Percentiles rank a stretch among this genome's conserved stretches.
Conservation (phyloP, 2,888 invertebrate genomes). For the Altica lythri region DNA sequence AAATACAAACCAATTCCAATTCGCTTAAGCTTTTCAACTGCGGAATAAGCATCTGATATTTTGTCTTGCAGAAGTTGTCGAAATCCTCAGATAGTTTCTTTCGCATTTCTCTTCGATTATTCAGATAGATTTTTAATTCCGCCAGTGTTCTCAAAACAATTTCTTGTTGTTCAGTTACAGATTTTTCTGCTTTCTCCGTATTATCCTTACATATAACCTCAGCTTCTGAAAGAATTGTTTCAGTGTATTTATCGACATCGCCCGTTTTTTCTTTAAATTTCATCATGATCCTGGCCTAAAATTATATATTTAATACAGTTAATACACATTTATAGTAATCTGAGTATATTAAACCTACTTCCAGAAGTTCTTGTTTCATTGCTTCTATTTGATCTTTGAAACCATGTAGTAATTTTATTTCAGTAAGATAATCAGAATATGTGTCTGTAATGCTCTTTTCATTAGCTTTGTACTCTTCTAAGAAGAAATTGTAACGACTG, state of each 20-base stretch:
- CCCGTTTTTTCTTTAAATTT: conserved; percentile 31
- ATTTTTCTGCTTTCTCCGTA: conserved; percentile 36
- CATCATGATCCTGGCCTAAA: conserved; percentile 36
- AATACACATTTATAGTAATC: neutral
- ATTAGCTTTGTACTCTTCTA: conserved; percentile 36
- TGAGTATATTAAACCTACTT: conserved; percentile 28
- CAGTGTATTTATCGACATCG: conserved; percentile 21
- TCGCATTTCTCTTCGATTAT: conserved; percentile 43
- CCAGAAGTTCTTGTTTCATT: conserved; percentile 33
- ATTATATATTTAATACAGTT: too few species aligned
- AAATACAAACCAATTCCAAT: conserved; percentile 28
- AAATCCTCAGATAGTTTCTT: conserved; percentile 46
- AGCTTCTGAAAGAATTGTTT: conserved; percentile 28
- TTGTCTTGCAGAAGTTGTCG: conserved; percentile 47
- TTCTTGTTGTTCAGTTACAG: conserved; percentile 48
- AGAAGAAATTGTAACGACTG: conserved; percentile 25
- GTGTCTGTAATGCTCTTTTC: conserved; percentile 30
- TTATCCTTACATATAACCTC: conserved; percentile 34
- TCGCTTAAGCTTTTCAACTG: conserved; percentile 24
- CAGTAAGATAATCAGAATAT: conserved; percentile 32
- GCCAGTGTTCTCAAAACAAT: conserved; percentile 45
- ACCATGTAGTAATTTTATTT: conserved; percentile 30
- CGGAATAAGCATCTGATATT: conserved; percentile 36
- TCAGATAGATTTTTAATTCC: conserved; percentile 45
- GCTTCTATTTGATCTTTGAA: conserved; percentile 32